Evolutionary conservation across 2,113 vertebrate genomes (phyloP).

Genomic region (Zosterops pallidus): DNA sequence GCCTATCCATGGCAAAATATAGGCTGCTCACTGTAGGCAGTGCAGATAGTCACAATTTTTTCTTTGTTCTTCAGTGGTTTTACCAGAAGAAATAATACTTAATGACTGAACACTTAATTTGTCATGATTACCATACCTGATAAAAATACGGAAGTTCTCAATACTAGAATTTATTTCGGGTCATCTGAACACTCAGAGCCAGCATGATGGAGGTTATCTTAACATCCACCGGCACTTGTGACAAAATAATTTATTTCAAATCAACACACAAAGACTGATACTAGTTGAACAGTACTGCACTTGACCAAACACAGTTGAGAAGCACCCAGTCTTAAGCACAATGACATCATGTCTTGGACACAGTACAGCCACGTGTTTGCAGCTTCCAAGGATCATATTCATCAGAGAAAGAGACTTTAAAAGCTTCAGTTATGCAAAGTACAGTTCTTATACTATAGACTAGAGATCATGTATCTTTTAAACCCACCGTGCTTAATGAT

Average conservation of each 20-base stretch:
- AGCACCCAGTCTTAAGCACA: neutral
- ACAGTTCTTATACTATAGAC: neutral
- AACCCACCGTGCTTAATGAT: neutral
- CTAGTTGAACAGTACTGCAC: neutral
- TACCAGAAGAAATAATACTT: neutral
- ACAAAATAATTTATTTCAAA: neutral
- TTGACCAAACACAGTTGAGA: neutral
- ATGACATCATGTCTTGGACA: neutral
- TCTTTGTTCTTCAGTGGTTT: neutral
- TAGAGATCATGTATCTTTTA: neutral
- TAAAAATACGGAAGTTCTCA: neutral
- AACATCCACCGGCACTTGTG: neutral
- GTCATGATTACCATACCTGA: neutral
- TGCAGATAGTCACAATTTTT: neutral
- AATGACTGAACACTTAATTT: neutral
- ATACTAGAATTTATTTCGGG: neutral
- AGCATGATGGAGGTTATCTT: neutral
- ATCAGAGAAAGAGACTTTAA: neutral
- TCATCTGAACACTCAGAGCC: neutral
- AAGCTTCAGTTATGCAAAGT: neutral
- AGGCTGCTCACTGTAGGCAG: neutral
- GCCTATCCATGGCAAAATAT: neutral
- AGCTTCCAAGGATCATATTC: neutral
- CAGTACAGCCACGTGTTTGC: neutral
- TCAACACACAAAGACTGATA: neutral